Base-by-base conservation (phyloP, 1,140 invertebrate genomes). In the Pissodes strobi region DNA sequence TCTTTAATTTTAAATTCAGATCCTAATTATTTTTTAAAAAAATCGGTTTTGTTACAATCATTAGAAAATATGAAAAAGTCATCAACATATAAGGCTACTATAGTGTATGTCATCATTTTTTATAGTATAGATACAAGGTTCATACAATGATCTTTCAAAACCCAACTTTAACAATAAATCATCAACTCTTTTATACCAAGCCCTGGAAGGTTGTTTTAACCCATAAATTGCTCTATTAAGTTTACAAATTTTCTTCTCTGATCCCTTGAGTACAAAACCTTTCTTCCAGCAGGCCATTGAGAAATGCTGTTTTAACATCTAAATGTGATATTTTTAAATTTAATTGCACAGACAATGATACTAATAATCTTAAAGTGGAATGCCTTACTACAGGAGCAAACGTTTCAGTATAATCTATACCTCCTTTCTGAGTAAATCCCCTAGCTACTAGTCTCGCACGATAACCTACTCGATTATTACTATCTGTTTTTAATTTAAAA, bases 361-460 rank as follows among this genome's bases (percentile, higher is more conserved):
- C 46, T 18, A 74, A 61, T 17, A 72, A 25, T 59, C 69, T 67
- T 49, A 71, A 58, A n/a, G n/a, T n/a, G n/a, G n/a, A n/a, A n/a
- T n/a, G n/a, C n/a, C n/a, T n/a, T n/a, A n/a, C n/a, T n/a, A 74
- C 49, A 56, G 61, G 66, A 38, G 64, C 55, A 70, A 66, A 68
- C 46, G 55, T 62, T 64, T 70, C 60, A 10, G 41, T 43, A 51
- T 52, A 68, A 27, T 67, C 52, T 19, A 67, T 23, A 13, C 61
- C 66, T 10, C 18, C 13, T 37, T 52, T 67, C 58, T 62, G 79
- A 8, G 57, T 69, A 70, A 72, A 80, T 5, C 79, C 78, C 61
- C 74, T 72, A 1, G 78, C 76, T 6, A 81, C 79, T 34, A 80
- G 63, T 19, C 76, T 60, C 4, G 76, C 76, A 52, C 66, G 69